Percentiles rank a stretch among this genome's conserved stretches.
phyloP scores from a whole-genome alignment of 2,797 vertebrate genomes.

The Prionace glauca region DNA sequence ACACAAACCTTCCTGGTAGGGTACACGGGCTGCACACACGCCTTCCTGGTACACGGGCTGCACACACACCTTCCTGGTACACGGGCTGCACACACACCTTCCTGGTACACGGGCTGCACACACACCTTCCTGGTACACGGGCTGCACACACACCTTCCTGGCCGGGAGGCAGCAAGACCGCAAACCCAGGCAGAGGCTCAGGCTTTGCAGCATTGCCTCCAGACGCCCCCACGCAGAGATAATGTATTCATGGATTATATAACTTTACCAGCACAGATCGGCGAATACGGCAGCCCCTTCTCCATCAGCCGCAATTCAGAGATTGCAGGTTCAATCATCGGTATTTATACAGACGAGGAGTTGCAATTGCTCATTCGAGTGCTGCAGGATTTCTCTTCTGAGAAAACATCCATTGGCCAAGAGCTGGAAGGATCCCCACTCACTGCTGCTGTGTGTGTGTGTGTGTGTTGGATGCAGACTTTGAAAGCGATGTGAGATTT shows the following conservation, averaged over 20 bases:
- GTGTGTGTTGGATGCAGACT: not conserved
- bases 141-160: not conserved
- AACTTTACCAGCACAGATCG: not conserved
- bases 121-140: too few species aligned
- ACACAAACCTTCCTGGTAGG: too few species aligned
- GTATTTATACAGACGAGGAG: not conserved
- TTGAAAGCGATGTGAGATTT: not conserved
- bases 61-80: too few species aligned
- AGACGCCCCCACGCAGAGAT: not conserved
- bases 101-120: too few species aligned
- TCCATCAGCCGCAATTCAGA: too few species aligned
- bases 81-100: too few species aligned
- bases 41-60: too few species aligned
- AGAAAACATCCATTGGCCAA: not conserved
- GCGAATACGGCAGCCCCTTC: not conserved
- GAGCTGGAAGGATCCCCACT: not conserved
- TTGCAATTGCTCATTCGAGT: not conserved
- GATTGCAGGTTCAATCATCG: not conserved
- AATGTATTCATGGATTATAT: not conserved
- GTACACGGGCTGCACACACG: too few species aligned
- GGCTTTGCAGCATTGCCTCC: not conserved
- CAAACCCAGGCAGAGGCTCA: too few species aligned
- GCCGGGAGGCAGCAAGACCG: not conserved
- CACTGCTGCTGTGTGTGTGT: not conserved
- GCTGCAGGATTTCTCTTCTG: not conserved